Evolutionary conservation across 2,797 vertebrate genomes (phyloP).

Genomic region (Hemibagrus guttatus): DNA sequence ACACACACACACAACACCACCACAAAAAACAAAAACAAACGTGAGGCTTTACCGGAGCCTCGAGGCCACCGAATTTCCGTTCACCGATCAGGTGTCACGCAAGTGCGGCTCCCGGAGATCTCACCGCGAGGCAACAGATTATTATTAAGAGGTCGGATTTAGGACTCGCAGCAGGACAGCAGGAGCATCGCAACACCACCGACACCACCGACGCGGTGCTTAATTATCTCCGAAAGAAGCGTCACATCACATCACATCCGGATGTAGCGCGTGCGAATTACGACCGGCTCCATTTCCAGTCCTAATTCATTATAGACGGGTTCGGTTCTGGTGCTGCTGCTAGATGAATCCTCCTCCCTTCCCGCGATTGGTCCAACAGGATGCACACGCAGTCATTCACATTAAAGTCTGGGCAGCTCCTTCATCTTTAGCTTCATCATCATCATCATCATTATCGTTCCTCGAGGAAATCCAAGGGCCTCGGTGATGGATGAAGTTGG

Average conservation of each 20-base stretch:
- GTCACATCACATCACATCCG: constrained; percentile 24
- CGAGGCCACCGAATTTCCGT: neutral
- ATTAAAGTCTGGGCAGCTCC: constrained; percentile 10
- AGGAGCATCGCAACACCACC: neutral
- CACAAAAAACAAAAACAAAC: neutral
- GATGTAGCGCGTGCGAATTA: neutral
- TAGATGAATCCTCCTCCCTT: neutral
- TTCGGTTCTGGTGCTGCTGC: neutral
- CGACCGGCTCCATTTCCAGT: constrained; percentile 13
- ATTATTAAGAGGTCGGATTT: neutral
- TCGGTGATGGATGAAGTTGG: neutral
- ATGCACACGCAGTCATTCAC: constrained; percentile 25
- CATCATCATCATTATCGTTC: neutral
- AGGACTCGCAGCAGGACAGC: neutral
- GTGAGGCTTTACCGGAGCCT: neutral
- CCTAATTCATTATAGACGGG: neutral
- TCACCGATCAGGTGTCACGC: constrained; percentile 17
- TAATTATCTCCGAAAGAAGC: neutral
- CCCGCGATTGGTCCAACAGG: constrained; percentile 23
- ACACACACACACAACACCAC: neutral
- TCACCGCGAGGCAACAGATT: neutral
- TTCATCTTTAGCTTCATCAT: neutral
- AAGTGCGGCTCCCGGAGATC: neutral
- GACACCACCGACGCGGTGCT: neutral
- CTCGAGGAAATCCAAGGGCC: neutral